Percentiles rank a stretch among this genome's conserved stretches.
phyloP scores from a whole-genome alignment of 2,113 vertebrate genomes.

The Fregetta grallaria region DNA sequence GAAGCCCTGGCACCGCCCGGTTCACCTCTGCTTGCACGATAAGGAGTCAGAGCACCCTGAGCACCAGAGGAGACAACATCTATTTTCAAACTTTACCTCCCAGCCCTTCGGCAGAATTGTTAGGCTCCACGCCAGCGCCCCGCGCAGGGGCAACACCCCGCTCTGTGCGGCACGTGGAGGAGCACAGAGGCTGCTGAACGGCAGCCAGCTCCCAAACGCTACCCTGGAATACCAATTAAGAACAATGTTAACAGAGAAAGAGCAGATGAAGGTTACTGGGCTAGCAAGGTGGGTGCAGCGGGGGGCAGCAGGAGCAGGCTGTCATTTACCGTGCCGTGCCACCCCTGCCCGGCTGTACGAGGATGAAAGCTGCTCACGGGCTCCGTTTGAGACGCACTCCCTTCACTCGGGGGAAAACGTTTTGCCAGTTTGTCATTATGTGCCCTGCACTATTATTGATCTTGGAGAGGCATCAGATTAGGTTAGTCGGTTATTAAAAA shows the following conservation, averaged over 20 bases:
- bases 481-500: neutral
- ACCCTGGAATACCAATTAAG: neutral
- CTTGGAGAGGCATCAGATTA: neutral
- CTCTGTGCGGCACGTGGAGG: fast-evolving
- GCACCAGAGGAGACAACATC: fast-evolving
- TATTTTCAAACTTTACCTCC: neutral
- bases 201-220: neutral
- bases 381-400: neutral
- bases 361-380: neutral
- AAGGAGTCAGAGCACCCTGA: neutral
- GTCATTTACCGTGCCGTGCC: neutral
- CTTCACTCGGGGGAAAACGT: neutral
- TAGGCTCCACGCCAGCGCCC: neutral
- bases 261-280: neutral
- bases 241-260: neutral
- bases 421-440: neutral
- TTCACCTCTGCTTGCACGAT: fast-evolving
- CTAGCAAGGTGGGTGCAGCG: neutral
- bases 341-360: neutral
- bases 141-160: neutral
- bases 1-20: neutral
- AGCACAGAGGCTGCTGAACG: neutral
- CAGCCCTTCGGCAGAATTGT: neutral
- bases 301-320: neutral
- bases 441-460: neutral